Evolutionary conservation across 92 coral and sea anemone species (phyloP).

Genomic region (Meandrina meandrites): DNA sequence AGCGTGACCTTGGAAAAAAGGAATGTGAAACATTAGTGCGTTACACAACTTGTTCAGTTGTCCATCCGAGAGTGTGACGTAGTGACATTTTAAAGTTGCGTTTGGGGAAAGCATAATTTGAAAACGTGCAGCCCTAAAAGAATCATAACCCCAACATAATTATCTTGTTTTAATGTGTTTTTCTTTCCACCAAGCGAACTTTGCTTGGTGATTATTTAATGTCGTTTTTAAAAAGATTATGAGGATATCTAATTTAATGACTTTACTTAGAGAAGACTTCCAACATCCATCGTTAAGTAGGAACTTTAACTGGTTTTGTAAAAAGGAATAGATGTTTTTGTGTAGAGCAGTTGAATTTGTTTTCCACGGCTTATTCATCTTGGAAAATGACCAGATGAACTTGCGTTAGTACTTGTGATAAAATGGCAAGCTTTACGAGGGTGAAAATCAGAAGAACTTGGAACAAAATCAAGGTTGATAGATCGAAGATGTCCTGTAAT

Average conservation of each 20-base stretch:
- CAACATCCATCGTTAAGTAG: background rate
- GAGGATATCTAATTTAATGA: background rate
- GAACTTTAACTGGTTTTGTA: background rate
- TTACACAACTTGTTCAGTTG: background rate
- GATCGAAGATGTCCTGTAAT: background rate
- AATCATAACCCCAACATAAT: background rate
- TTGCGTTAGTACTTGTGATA: background rate
- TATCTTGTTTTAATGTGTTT: conserved; percentile 12
- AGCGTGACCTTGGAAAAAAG: background rate
- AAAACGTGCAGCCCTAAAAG: background rate
- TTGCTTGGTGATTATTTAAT: conserved; percentile 17
- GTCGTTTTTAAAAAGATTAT: background rate
- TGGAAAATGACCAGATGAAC: background rate
- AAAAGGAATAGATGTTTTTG: background rate
- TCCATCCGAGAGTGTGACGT: background rate
- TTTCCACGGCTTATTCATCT: background rate
- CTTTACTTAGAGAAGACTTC: background rate
- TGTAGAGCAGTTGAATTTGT: background rate
- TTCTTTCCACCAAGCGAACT: conserved; percentile 8
- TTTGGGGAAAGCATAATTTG: background rate
- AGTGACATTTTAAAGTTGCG: conserved; percentile 4
- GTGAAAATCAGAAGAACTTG: background rate
- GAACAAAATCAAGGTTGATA: background rate
- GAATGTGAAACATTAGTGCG: background rate
- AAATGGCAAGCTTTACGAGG: background rate